Conservation (phyloP, 2,113 vertebrate genomes). For the Thermophis baileyi region DNA sequence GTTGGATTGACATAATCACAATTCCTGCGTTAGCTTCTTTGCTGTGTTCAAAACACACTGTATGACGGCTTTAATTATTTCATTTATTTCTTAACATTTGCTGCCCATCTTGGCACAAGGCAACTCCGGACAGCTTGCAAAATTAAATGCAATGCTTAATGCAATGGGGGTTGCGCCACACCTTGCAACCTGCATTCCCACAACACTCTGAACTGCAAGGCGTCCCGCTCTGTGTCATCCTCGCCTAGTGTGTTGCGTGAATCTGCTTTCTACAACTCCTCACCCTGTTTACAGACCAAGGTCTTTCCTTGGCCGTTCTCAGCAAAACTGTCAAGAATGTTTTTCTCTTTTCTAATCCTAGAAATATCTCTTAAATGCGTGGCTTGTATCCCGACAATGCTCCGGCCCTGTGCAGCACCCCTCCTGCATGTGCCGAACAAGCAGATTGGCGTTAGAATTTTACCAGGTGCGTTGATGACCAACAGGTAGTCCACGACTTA, state of each 20-base stretch:
- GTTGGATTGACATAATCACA: no score
- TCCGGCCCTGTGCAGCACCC: slow-evolving; percentile 58
- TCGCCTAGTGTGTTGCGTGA: neutral
- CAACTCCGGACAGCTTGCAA: no score
- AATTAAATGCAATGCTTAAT: no score
- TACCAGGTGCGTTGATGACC: slow-evolving; percentile 72
- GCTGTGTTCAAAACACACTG: no score
- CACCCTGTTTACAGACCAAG: neutral
- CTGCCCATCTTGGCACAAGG: no score
- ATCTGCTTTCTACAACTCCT: neutral
- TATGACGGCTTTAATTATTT: no score
- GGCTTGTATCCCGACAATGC: slow-evolving; percentile 64
- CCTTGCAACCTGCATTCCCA: neutral
- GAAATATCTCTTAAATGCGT: slow-evolving; percentile 73
- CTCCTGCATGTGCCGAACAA: slow-evolving; percentile 56
- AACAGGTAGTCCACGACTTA: neutral
- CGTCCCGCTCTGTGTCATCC: neutral
- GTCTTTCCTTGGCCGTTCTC: neutral
- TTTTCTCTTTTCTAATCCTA: slow-evolving; percentile 43
- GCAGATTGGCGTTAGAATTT: slow-evolving; percentile 47
- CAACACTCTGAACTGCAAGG: neutral
- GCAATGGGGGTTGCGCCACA: no score
- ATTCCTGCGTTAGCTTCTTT: no score
- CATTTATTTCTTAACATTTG: no score
- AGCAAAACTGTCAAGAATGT: neutral